These are phyloP conservation scores for Conopomorpha cramerella DNA, from an alignment of 1,140 invertebrate genomes.

Conservation along the genomic window DNA sequence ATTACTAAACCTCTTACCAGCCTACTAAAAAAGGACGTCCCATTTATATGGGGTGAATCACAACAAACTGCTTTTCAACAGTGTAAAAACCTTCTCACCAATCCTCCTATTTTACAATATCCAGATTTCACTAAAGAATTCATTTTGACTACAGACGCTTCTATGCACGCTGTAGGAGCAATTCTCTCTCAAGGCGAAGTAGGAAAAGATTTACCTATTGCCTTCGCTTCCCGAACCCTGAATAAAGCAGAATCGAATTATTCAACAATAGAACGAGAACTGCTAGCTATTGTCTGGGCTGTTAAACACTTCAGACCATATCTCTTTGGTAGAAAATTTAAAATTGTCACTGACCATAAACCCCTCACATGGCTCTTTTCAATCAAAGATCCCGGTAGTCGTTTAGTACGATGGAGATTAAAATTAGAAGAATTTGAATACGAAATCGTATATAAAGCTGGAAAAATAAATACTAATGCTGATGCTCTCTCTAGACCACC, in stretches of 20 bases:
- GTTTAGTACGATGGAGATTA: too few relatives aligned
- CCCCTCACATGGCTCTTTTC: slow-evolving; percentile 31
- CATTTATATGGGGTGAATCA: too few relatives aligned
- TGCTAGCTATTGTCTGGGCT: slow-evolving; percentile 54
- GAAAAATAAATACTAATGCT: slow-evolving; percentile 22
- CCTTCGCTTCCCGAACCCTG: slow-evolving; percentile 14
- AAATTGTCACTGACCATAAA: slow-evolving; percentile 53
- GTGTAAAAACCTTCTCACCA: slow-evolving; percentile 24
- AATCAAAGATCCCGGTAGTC: slow-evolving; percentile 33
- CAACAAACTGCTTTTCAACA: slow-evolving; percentile 22
- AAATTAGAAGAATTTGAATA: too few relatives aligned
- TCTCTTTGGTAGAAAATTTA: slow-evolving; percentile 49
- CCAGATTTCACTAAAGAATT: slow-evolving; percentile 24
- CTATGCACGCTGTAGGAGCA: slow-evolving; percentile 16
- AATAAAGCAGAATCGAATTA: slow-evolving; percentile 13
- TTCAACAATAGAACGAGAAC: slow-evolving; percentile 38
- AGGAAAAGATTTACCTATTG: slow-evolving; percentile 15
- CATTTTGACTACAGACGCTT: slow-evolving; percentile 23
- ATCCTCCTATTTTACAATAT: too few relatives aligned
- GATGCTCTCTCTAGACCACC: slow-evolving; percentile 18
- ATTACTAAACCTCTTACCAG: slow-evolving; percentile 12
- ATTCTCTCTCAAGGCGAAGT: slow-evolving; percentile 20
- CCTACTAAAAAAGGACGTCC: slow-evolving; percentile 13
- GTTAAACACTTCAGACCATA: slow-evolving; percentile 42
- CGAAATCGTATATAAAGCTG: too few relatives aligned